These are phyloP conservation scores for Diarsia rubi DNA, from an alignment of 2,888 invertebrate genomes.

Conservation along the genomic window DNA sequence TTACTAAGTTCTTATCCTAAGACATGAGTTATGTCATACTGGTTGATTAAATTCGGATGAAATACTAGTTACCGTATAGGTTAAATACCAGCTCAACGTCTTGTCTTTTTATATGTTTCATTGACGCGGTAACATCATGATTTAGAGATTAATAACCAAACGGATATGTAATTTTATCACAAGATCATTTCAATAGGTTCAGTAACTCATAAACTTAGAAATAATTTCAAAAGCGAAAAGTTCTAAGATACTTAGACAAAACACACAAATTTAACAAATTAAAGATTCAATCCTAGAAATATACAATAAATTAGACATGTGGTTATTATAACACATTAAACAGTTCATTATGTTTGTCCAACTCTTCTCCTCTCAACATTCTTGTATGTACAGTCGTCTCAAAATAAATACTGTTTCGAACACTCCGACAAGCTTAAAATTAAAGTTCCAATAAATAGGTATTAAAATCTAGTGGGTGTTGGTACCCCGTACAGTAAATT, in stretches of 20 bases:
- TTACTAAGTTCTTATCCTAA: conserved; percentile 40
- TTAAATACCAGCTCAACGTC: conserved; percentile 27
- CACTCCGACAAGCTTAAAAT: conserved; percentile 59
- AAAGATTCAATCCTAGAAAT: background rate
- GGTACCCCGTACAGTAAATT: conserved; percentile 17
- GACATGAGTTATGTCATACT: conserved; percentile 36
- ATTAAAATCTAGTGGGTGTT: conserved; percentile 34
- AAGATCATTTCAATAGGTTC: conserved; percentile 45
- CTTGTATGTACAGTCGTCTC: conserved; percentile 46
- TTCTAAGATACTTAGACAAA: background rate
- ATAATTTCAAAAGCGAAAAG: conserved; percentile 14
- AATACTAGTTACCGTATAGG: conserved; percentile 34
- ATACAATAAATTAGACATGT: conserved; percentile 2
- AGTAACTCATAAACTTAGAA: conserved; percentile 32
- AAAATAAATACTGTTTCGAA: conserved; percentile 39
- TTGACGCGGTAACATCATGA: conserved; percentile 17
- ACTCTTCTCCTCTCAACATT: conserved; percentile 27
- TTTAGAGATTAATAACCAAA: conserved; percentile 56
- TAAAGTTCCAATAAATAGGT: conserved; percentile 48
- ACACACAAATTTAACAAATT: conserved; percentile 3
- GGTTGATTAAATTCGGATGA: conserved; percentile 59
- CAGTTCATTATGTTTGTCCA: conserved; percentile 3
- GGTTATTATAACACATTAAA: conserved; percentile 27
- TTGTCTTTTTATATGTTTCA: conserved; percentile 11
- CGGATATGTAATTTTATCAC: conserved; percentile 73